Evolutionary conservation across 1,140 invertebrate species (phyloP).

Genomic region (Leucophenga varia): DNA sequence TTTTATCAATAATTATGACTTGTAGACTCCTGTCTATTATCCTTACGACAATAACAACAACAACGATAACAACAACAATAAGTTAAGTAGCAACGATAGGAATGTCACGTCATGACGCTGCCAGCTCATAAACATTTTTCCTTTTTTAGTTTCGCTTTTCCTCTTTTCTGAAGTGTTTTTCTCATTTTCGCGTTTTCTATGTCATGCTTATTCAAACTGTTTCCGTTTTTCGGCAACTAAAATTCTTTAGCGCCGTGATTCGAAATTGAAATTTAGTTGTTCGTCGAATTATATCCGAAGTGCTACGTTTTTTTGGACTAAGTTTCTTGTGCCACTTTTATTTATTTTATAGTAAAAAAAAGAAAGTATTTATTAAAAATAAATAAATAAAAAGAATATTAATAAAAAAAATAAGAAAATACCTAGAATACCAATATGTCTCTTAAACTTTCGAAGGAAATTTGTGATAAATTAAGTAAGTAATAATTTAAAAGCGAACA

Average conservation of each 20-base stretch:
- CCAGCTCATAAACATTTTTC: too few species aligned
- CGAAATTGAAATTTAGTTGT: too few species aligned
- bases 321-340: too few species aligned
- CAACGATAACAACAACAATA: too few species aligned
- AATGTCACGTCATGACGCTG: too few species aligned
- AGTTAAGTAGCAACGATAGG: too few species aligned
- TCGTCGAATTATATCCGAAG: too few species aligned
- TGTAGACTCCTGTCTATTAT: slow-evolving; percentile 1
- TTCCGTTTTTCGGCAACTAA: not conserved
- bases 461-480: slow-evolving; percentile 15
- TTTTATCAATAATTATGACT: slow-evolving; percentile 55
- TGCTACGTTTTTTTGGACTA: too few species aligned
- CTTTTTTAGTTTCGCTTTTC: too few species aligned
- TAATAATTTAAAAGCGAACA: not conserved
- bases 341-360: too few species aligned
- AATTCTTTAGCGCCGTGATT: not conserved
- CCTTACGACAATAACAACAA: too few species aligned
- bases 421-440: slow-evolving; percentile 3
- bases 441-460: slow-evolving; percentile 5
- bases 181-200: not conserved
- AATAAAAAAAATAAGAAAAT: not conserved
- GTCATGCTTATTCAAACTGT: too few species aligned
- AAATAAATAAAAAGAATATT: not conserved
- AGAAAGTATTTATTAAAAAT: not conserved
- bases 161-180: not conserved